Evolutionary conservation across 2,888 invertebrate species (phyloP).

Genomic region (Machimus rusticus): DNA sequence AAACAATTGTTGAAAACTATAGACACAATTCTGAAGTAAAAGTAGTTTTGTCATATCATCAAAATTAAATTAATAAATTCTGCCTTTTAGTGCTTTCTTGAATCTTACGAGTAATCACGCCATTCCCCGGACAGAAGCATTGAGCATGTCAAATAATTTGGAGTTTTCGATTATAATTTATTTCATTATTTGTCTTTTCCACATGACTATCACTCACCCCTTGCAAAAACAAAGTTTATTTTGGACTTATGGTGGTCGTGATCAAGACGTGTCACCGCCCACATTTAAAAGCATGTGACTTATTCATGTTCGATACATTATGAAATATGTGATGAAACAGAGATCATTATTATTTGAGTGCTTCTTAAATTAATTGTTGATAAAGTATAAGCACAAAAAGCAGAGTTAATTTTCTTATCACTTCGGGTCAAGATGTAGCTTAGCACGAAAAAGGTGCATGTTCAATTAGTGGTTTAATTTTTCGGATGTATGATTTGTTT

Average conservation of each 20-base stretch:
- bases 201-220: neutral
- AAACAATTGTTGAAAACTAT: neutral
- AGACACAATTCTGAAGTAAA: neutral
- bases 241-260: neutral
- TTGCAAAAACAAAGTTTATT: neutral
- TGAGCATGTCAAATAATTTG: neutral
- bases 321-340: neutral
- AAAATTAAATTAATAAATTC: neutral
- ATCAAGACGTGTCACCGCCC: neutral
- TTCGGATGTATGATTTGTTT: neutral
- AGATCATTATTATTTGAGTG: neutral
- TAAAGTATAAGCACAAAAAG: neutral
- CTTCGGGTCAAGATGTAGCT: neutral
- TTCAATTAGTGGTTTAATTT: neutral
- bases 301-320: neutral
- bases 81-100: neutral
- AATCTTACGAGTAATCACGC: neutral
- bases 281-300: neutral
- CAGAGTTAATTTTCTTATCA: neutral
- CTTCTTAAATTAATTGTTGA: neutral
- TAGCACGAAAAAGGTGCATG: neutral
- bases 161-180: neutral
- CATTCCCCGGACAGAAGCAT: neutral
- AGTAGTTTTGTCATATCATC: neutral
- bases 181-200: neutral